Conservation (phyloP, 2,797 vertebrate genomes). For the Melanotaenia pygmaea region DNA sequence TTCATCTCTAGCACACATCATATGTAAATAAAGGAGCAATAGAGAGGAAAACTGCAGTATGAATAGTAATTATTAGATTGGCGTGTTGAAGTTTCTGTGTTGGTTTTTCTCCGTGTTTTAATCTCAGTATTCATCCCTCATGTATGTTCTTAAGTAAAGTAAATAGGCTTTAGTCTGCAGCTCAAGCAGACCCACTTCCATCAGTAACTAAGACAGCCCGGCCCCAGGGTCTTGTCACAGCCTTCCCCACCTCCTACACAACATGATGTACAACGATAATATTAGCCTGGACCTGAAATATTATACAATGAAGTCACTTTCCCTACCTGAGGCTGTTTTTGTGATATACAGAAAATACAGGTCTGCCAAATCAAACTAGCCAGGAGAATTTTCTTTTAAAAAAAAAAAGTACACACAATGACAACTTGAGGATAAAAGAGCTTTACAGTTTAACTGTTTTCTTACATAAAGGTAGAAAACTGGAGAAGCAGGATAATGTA, state of each 20-base stretch:
- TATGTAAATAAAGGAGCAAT: slow-evolving; percentile 38
- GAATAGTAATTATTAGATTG: slow-evolving; percentile 65
- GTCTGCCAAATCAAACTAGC: not conserved
- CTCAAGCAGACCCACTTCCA: slow-evolving; percentile 46
- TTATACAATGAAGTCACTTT: slow-evolving; percentile 33
- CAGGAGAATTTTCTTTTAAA: not conserved
- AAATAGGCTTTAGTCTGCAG: slow-evolving; percentile 56
- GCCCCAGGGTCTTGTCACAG: slow-evolving; percentile 45
- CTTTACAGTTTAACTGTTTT: too few relatives aligned
- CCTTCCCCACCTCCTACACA: slow-evolving; percentile 40
- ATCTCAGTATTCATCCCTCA: slow-evolving; percentile 18
- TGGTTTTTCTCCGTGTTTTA: slow-evolving; percentile 9
- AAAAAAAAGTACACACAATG: too few relatives aligned
- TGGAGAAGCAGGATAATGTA: too few relatives aligned
- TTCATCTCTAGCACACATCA: slow-evolving; percentile 57
- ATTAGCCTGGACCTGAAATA: slow-evolving; percentile 40
- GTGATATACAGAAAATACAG: not conserved
- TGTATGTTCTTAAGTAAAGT: slow-evolving; percentile 35
- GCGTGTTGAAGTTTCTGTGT: slow-evolving; percentile 21
- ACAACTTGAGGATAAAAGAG: too few relatives aligned
- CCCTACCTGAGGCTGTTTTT: slow-evolving; percentile 20
- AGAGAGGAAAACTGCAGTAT: slow-evolving; percentile 24
- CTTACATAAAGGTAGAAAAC: too few relatives aligned
- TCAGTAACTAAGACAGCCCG: slow-evolving; percentile 61
- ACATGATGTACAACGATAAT: slow-evolving; percentile 51